phyloP scores from a whole-genome alignment of 1,140 invertebrate species.

The Laupala kohalensis region DNA sequence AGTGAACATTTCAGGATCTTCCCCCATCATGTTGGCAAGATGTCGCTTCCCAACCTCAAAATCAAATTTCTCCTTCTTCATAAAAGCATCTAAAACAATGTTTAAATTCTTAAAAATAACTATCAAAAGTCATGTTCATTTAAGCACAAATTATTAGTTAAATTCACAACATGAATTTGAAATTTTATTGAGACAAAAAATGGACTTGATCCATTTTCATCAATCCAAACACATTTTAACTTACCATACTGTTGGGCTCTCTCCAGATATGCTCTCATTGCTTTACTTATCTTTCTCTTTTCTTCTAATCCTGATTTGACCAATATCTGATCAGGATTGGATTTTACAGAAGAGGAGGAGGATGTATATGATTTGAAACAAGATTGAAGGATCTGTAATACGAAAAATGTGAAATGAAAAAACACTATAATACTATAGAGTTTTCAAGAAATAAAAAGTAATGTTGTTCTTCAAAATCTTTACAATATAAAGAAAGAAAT shows the following conservation, averaged over 20 bases:
- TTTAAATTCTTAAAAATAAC: neutral
- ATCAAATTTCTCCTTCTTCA: constrained; percentile 64
- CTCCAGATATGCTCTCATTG: constrained; percentile 78
- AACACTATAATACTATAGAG: too few species aligned
- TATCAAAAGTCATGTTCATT: neutral
- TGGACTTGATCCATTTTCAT: neutral
- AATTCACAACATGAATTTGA: neutral
- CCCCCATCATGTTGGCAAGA: constrained; percentile 97
- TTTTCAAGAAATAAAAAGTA: too few species aligned
- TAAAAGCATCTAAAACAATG: constrained; percentile 53
- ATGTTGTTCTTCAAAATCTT: too few species aligned
- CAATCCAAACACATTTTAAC: constrained; percentile 11
- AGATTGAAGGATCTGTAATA: too few species aligned
- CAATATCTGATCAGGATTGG: too few species aligned
- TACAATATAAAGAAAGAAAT: too few species aligned
- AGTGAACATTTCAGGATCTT: constrained; percentile 73
- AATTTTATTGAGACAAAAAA: neutral
- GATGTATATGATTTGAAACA: too few species aligned
- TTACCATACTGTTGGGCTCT: constrained; percentile 60
- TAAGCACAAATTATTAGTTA: neutral
- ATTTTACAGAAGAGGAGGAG: too few species aligned
- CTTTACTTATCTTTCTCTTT: constrained; percentile 51
- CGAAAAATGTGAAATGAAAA: too few species aligned
- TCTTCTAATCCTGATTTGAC: too few species aligned
- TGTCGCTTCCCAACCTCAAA: constrained; percentile 87